Conservation (phyloP, 2,113 vertebrate species). For the Cottus gobio region DNA sequence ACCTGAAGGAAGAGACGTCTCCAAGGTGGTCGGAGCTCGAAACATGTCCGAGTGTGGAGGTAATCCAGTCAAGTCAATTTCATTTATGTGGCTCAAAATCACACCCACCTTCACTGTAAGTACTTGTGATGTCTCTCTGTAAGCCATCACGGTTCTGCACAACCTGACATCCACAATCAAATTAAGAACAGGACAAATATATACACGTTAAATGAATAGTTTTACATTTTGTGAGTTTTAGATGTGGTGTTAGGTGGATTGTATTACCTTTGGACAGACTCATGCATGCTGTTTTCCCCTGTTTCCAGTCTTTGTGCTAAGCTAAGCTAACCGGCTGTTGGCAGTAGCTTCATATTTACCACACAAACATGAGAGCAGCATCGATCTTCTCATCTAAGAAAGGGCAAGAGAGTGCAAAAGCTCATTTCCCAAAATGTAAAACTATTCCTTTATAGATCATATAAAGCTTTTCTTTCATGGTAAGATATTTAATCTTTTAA, state of each 20-base stretch:
- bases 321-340: neutral
- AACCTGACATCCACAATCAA: neutral
- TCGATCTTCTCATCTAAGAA: neutral
- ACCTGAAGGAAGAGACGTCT: slow-evolving; percentile 79
- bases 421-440: neutral
- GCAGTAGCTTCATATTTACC: neutral
- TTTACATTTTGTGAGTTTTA: neutral
- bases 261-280: neutral
- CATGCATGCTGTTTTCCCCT: neutral
- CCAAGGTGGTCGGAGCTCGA: slow-evolving; percentile 81
- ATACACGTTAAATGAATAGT: neutral
- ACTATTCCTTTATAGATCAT: neutral
- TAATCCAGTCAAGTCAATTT: slow-evolving; percentile 58
- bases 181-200: neutral
- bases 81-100: neutral
- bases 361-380: neutral
- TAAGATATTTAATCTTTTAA: neutral
- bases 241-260: neutral
- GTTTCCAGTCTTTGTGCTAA: too few species aligned
- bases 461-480: neutral
- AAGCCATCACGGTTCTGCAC: neutral
- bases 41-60: slow-evolving; percentile 88
- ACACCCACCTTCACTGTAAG: neutral
- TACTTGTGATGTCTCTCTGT: neutral
- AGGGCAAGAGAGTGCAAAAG: neutral